A percentile compares a stretch with the other conserved stretches of the same genome.
phyloP scores from a whole-genome alignment of 2,113 vertebrate species.

The Nerophis lumbriciformis region DNA sequence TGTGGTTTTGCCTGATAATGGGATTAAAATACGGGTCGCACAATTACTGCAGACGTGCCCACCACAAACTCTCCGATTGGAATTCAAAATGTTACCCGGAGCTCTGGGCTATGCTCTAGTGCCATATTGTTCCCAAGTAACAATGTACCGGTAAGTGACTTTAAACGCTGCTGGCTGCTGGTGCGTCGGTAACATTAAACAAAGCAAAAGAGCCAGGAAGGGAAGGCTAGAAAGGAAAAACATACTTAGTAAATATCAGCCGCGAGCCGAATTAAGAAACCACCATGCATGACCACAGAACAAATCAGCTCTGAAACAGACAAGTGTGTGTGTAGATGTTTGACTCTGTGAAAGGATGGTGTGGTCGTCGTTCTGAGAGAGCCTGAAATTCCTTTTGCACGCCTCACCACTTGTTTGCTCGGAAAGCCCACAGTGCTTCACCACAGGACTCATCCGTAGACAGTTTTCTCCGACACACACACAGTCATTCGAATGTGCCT shows the following conservation, averaged over 20 bases:
- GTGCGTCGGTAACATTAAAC: constrained; percentile 34
- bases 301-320: constrained; percentile 32
- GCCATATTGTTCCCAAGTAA: constrained; percentile 35
- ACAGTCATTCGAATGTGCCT: constrained; percentile 20
- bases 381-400: constrained; percentile 63
- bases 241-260: constrained; percentile 30
- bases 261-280: constrained; percentile 42
- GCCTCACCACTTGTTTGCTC: constrained; percentile 59
- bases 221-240: constrained; percentile 26
- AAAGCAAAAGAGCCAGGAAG: constrained; percentile 30
- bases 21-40: constrained; percentile 16
- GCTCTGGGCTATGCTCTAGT: constrained; percentile 35
- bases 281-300: constrained; percentile 26
- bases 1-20: constrained; percentile 8
- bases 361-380: constrained; percentile 44
- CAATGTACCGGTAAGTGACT: constrained; percentile 33
- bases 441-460: constrained; percentile 53
- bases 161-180: constrained; percentile 32
- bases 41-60: constrained; percentile 2
- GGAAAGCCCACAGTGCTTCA: constrained; percentile 30
- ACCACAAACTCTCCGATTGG: constrained; percentile 3
- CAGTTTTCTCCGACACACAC: constrained; percentile 32
- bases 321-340: constrained; percentile 13
- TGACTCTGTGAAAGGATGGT: constrained; percentile 39
- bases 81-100: constrained; percentile 29